These are phyloP conservation scores for Thereuonema tuberculata DNA, from an alignment of 1,140 invertebrate genomes.

Conservation along the genomic window DNA sequence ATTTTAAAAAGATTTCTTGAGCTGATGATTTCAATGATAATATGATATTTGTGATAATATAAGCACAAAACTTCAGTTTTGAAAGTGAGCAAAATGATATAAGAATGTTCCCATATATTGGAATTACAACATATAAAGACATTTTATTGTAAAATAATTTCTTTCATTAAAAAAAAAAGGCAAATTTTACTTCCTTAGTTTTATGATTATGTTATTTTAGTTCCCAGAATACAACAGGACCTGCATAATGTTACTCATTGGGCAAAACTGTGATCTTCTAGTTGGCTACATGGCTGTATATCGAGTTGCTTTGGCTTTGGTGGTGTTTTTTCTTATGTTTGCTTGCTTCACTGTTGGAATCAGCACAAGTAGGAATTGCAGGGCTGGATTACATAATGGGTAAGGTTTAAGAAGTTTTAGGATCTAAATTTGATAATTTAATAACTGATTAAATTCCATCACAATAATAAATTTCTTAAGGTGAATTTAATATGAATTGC, in stretches of 20 bases:
- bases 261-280: constrained; percentile 31
- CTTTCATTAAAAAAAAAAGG: not conserved
- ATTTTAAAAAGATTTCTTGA: no score
- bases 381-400: constrained; percentile 35
- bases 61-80: no score
- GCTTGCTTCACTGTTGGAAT: constrained; percentile 30
- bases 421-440: not conserved
- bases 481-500: no score
- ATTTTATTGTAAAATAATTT: not conserved
- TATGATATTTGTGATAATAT: no score
- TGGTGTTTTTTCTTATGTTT: constrained; percentile 30
- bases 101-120: not conserved
- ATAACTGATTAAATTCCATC: not conserved
- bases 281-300: constrained; percentile 37
- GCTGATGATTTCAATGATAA: no score
- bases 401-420: constrained; percentile 17
- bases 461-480: no score
- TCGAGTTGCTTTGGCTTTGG: constrained; percentile 32
- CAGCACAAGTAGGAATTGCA: constrained; percentile 28
- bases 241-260: constrained; percentile 28
- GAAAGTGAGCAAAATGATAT: no score
- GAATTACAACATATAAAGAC: not conserved
- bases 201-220: constrained; percentile 22
- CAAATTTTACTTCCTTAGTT: not conserved
- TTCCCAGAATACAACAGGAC: constrained; percentile 31